phyloP scores from a whole-genome alignment of 2,797 vertebrate species.

The Eidolon dupreanum region DNA sequence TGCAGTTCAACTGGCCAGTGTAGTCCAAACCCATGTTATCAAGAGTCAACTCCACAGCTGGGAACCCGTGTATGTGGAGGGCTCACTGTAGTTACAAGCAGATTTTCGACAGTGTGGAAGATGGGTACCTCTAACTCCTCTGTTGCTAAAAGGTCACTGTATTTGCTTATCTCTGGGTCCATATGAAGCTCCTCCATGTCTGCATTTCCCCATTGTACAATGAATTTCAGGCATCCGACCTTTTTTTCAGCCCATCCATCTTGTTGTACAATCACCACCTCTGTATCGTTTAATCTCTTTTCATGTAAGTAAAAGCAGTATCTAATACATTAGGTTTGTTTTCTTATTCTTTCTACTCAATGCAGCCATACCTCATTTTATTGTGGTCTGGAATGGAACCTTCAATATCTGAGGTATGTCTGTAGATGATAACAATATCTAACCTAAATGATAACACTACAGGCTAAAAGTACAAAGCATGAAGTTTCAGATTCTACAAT shows the following conservation, averaged over 20 bases:
- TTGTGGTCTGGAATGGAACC: not conserved
- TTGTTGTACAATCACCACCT: not conserved
- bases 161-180: not conserved
- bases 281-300: not conserved
- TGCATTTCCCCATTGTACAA: not conserved
- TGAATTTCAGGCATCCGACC: not conserved
- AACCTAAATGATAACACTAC: not conserved
- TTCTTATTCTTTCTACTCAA: constrained; percentile 1
- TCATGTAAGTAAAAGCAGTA: not conserved
- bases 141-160: not conserved
- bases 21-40: not conserved
- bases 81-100: not conserved
- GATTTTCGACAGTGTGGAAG: not conserved
- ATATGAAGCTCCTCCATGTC: not conserved
- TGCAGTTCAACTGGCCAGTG: not conserved
- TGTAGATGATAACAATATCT: not conserved
- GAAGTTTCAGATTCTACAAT: not conserved
- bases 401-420: not conserved
- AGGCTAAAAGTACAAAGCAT: constrained; percentile 7
- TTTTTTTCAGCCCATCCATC: not conserved
- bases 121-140: not conserved
- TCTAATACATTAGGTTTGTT: not conserved
- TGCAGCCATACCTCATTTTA: not conserved
- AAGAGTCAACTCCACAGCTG: not conserved
- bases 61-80: too few relatives aligned